Base-by-base conservation (phyloP, 2,888 invertebrate genomes). In the Aphidoletes aphidimyza region DNA sequence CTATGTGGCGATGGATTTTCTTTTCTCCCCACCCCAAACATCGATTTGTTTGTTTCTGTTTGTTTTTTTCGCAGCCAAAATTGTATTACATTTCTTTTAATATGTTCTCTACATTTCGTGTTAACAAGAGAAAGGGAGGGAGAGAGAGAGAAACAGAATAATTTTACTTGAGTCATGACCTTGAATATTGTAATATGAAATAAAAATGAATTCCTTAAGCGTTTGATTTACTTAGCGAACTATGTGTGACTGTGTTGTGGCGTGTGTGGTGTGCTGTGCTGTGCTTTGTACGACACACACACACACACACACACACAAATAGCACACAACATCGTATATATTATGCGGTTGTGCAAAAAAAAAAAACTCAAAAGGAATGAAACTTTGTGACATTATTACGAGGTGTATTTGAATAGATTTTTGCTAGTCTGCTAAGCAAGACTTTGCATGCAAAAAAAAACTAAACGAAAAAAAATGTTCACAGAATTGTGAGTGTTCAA, bases 131-230 rank as follows among this genome's bases (percentile, higher is more conserved):
- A n/a, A n/a, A n/a, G n/a, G n/a, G n/a, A n/a, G n/a, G n/a, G 47
- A 47, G 47, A 47, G 47, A 54, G 54, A 54, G 22, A 54, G 22
- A 54, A 54, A 6, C 1, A 54, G 6, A 22, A 6, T 69, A 22
- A 14, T 69, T 34, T 14, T 11, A 30, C 69, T 30, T 30, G 30
- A 69, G 69, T 69, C 69, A 69, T 69, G 69, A 34, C 69, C 69
- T 69, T 69, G 69, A 69, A 69, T 69, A 54, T 30, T 14, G 30
- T 69, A 2, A 5, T 34, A 69, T 69, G 34, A 69, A 69, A 69
- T n/a, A 30, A 69, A 69, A 69, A 69, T 30, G 69, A 69, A 69
- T 69, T 69, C 69, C 69, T 69, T 69, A 69, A 69, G 34, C 30
- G 34, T 69, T 69, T 69, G 69, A 69, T 69, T 69, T 69, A 30